These are phyloP conservation scores for Macroramphosus scolopax DNA, from an alignment of 2,797 vertebrate genomes.

Conservation along the genomic window DNA sequence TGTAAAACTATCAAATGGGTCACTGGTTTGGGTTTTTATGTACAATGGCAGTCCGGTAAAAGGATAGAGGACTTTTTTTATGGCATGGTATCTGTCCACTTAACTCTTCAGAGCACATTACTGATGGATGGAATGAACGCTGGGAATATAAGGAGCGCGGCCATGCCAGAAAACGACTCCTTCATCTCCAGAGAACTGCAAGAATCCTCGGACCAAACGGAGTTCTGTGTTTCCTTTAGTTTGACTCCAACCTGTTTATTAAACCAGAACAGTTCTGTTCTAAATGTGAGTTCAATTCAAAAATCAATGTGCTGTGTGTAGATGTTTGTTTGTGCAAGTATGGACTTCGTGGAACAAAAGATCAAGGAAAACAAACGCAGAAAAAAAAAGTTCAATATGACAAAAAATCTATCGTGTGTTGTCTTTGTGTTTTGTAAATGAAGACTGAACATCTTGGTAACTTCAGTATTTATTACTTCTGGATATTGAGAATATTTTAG, in stretches of 20 bases:
- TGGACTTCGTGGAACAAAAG: conserved; percentile 69
- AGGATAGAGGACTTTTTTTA: conserved; percentile 31
- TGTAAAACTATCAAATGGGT: conserved; percentile 36
- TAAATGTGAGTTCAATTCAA: conserved; percentile 66
- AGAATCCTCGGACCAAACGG: conserved; percentile 35
- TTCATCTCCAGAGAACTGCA: conserved; percentile 28
- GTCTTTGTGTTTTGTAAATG: conserved; percentile 77
- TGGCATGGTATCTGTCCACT: conserved; percentile 30
- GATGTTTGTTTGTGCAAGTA: conserved; percentile 74
- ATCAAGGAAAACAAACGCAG: conserved; percentile 53
- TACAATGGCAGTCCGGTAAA: conserved; percentile 20
- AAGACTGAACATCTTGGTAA: conserved; percentile 68
- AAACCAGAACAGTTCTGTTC: conserved; percentile 55
- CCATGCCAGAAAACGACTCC: conserved; percentile 34
- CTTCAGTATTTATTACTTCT: conserved; percentile 70
- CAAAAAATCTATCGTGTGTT: conserved; percentile 63
- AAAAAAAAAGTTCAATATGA: conserved; percentile 51
- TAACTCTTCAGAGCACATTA: conserved; percentile 19
- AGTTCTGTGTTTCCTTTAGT: conserved; percentile 52
- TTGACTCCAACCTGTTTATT: conserved; percentile 62
- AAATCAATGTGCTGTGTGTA: conserved; percentile 69
- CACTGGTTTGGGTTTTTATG: conserved; percentile 34
- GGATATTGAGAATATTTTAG: conserved; percentile 74
- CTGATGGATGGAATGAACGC: conserved; percentile 7
- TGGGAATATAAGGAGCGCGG: too few species aligned